phyloP scores from a whole-genome alignment of 2,888 invertebrate species.

The Athetis lepigone region DNA sequence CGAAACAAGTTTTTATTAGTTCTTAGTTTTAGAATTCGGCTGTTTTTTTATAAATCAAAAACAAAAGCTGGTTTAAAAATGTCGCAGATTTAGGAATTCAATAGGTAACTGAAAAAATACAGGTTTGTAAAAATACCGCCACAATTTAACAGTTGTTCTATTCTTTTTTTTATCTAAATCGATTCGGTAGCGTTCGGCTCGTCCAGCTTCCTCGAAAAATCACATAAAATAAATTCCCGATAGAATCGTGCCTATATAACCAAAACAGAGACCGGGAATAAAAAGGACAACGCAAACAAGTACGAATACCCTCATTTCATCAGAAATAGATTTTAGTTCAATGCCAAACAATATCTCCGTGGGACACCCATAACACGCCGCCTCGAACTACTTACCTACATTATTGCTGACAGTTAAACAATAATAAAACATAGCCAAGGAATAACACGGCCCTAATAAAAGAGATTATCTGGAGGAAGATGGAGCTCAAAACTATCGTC shows the following conservation, averaged over 20 bases:
- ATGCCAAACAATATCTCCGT: constrained; percentile 57
- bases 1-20: too few relatives aligned
- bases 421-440: constrained; percentile 45
- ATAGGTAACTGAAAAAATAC: constrained; percentile 14
- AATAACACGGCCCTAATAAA: constrained; percentile 49
- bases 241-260: constrained; percentile 34
- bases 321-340: constrained; percentile 53
- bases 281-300: constrained; percentile 46
- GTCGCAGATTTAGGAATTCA: background rate
- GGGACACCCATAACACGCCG: constrained; percentile 40
- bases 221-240: constrained; percentile 39
- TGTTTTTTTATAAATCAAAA: too few relatives aligned
- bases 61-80: background rate
- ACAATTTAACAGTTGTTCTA: constrained; percentile 3
- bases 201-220: constrained; percentile 28
- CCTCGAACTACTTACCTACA: constrained; percentile 40
- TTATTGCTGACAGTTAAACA: constrained; percentile 41
- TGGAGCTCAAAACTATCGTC: constrained; percentile 59
- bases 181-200: constrained; percentile 11
- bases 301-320: constrained; percentile 51
- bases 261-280: constrained; percentile 42
- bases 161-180: constrained; percentile 25
- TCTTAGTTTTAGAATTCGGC: too few relatives aligned
- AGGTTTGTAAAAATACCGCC: background rate
- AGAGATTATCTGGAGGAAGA: constrained; percentile 48